Evolutionary conservation across 2,797 vertebrate species (phyloP).

Genomic region (Notolepis coatsorum): DNA sequence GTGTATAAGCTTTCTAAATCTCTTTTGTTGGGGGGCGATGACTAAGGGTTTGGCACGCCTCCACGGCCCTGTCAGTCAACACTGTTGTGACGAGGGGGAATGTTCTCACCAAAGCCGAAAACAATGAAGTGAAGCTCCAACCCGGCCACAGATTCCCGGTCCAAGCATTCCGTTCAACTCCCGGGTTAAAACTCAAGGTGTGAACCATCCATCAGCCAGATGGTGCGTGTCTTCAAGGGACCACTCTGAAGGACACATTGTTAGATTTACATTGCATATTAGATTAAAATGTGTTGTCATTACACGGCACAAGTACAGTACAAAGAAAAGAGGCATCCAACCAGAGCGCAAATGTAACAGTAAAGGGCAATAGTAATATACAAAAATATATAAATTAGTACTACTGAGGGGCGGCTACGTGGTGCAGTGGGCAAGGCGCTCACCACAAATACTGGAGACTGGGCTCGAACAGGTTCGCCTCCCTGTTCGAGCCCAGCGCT

Average conservation of each 20-base stretch:
- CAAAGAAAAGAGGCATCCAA: no score
- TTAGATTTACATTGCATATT: constrained; percentile 1
- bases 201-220: constrained; percentile 10
- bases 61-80: constrained; percentile 67
- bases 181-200: constrained; percentile 45
- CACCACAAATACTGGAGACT: no score
- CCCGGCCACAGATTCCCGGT: constrained; percentile 44
- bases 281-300: no score
- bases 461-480: no score
- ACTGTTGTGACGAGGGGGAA: constrained; percentile 68
- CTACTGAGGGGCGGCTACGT: no score
- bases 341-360: no score
- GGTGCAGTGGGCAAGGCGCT: no score
- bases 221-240: constrained; percentile 8
- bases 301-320: no score
- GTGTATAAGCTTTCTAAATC: constrained; percentile 73
- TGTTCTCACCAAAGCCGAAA: constrained; percentile 68
- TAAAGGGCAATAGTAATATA: no score
- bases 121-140: constrained; percentile 66
- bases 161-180: constrained; percentile 47
- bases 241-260: neutral
- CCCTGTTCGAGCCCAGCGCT: no score
- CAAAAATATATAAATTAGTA: no score
- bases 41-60: constrained; percentile 69
- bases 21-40: constrained; percentile 71